Conservation (phyloP, 2,113 vertebrate genomes). For the Puma concolor region DNA sequence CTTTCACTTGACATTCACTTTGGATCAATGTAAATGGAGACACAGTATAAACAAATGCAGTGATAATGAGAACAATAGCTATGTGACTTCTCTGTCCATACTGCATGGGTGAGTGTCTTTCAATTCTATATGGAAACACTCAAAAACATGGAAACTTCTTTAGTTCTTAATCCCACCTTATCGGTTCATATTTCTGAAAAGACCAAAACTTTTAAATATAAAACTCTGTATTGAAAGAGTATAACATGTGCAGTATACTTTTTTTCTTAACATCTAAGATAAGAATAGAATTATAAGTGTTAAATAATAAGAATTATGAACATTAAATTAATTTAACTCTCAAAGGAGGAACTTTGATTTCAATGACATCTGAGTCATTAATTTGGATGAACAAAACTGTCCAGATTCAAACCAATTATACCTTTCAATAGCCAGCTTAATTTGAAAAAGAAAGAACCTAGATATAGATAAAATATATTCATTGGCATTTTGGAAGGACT, state of each 20-base stretch:
- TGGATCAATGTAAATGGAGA: not conserved
- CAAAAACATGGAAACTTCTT: not conserved
- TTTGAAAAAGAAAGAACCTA: not conserved
- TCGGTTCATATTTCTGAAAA: not conserved
- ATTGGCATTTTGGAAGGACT: not conserved
- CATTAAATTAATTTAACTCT: constrained; percentile 28
- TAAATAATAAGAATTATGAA: not conserved
- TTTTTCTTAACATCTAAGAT: not conserved
- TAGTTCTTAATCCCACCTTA: not conserved
- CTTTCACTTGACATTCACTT: not conserved
- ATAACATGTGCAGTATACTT: not conserved
- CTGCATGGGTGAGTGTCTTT: accelerated
- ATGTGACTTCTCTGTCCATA: not conserved
- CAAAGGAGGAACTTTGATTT: not conserved
- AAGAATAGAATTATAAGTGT: not conserved
- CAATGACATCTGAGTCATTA: not conserved
- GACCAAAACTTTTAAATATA: not conserved
- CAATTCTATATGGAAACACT: not conserved
- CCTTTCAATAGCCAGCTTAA: constrained; percentile 24
- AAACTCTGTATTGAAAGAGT: not conserved
- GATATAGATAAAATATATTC: constrained; percentile 30
- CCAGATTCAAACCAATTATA: constrained; percentile 17
- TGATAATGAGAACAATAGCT: not conserved
- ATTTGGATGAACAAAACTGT: constrained; percentile 31
- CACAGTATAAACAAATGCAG: not conserved